A percentile compares a stretch with the other conserved stretches of the same genome.
These are phyloP conservation scores for Drosophila pseudoananassae DNA, from an alignment of 1,140 invertebrate species.

Conservation along the genomic window DNA sequence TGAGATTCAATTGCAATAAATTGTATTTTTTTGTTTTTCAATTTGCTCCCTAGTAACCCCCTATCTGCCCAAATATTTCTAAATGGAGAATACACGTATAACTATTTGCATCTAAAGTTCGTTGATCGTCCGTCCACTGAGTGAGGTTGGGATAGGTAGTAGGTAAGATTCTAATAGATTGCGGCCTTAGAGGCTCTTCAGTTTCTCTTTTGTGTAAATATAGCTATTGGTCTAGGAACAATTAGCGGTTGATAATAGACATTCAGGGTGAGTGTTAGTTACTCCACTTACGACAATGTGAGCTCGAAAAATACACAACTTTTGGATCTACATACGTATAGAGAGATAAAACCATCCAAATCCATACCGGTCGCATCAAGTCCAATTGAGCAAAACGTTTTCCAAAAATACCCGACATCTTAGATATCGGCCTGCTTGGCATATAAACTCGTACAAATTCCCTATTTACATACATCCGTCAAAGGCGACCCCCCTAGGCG, in stretches of 20 bases:
- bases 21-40: not conserved
- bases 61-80: constrained; percentile 42
- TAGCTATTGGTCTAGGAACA: constrained; percentile 77
- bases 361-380: constrained; percentile 43
- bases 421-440: constrained; percentile 24
- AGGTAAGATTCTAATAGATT: constrained; percentile 7
- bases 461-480: constrained; percentile 64
- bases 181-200: constrained; percentile 43
- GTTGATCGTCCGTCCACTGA: constrained; percentile 49
- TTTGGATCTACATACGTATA: constrained; percentile 47
- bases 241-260: constrained; percentile 53
- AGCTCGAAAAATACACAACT: constrained; percentile 63
- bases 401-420: constrained; percentile 67
- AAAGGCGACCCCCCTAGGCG: constrained; percentile 41
- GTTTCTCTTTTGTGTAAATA: constrained; percentile 9
- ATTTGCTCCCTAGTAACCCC: constrained; percentile 68
- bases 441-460: constrained; percentile 73
- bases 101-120: constrained; percentile 29
- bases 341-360: constrained; percentile 21
- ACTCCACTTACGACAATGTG: constrained; percentile 35
- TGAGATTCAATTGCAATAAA: constrained; percentile 35
- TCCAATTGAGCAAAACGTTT: constrained; percentile 62
- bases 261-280: constrained; percentile 33
- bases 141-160: constrained; percentile 16
- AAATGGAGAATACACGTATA: constrained; percentile 15